Conservation (phyloP, 2,113 vertebrate species). For the Sporophila hypoxantha region DNA sequence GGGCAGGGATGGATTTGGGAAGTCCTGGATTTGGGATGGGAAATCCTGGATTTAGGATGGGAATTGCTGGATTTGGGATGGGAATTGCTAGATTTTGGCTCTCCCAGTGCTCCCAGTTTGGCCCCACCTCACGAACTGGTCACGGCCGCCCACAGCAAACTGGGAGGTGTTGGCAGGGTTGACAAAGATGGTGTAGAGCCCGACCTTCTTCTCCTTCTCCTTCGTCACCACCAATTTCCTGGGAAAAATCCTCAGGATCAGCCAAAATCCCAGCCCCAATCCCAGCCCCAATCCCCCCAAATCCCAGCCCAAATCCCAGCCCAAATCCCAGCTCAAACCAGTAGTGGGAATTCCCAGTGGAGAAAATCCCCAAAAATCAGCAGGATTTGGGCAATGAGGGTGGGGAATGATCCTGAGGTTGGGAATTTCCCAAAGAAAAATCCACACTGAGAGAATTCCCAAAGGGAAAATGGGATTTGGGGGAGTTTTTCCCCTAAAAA, state of each 20-base stretch:
- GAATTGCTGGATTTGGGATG: neutral
- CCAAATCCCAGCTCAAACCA: neutral
- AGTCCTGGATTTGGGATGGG: too few relatives aligned
- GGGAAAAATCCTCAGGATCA: neutral
- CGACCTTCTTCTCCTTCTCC: slow-evolving; percentile 94
- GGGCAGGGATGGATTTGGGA: neutral
- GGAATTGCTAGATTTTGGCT: neutral
- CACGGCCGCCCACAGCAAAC: slow-evolving; percentile 91
- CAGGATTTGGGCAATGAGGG: neutral
- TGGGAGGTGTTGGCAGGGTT: slow-evolving; percentile 91
- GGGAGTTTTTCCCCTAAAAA: neutral
- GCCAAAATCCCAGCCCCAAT: neutral
- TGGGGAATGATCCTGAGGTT: neutral
- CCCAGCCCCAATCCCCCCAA: neutral
- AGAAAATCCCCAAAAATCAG: neutral
- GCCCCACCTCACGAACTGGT: slow-evolving; percentile 79
- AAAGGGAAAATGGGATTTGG: neutral
- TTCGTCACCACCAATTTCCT: slow-evolving; percentile 94
- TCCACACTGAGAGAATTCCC: neutral
- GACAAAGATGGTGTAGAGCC: slow-evolving; percentile 92
- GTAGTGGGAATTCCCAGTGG: neutral
- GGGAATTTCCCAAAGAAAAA: neutral
- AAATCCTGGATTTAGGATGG: neutral
- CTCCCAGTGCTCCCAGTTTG: neutral
- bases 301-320: neutral